Percentiles rank a stretch among this genome's conserved stretches.
Evolutionary conservation across 2,797 vertebrate species (phyloP).

Genomic region (Ispidina picta): DNA sequence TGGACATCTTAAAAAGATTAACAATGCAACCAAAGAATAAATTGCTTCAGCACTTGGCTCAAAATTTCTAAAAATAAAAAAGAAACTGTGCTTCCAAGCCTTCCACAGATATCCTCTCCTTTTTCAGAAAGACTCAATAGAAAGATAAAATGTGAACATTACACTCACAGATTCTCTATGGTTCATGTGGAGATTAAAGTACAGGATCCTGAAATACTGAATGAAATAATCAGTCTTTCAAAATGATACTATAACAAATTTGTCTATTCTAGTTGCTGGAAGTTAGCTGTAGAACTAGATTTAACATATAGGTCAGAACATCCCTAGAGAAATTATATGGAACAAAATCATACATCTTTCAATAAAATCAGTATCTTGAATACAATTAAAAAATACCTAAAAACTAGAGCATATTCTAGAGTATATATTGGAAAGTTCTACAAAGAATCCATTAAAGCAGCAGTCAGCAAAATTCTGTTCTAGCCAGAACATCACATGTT

Average conservation of each 20-base stretch:
- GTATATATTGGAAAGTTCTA: neutral
- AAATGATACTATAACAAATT: slow-evolving; percentile 4
- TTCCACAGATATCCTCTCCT: neutral
- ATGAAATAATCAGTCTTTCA: slow-evolving; percentile 37
- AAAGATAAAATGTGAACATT: slow-evolving; percentile 19
- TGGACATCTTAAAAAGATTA: neutral
- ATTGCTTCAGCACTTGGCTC: neutral
- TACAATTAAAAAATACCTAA: neutral
- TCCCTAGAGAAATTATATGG: neutral
- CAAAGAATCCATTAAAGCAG: neutral
- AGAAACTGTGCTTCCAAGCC: neutral
- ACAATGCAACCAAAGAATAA: neutral
- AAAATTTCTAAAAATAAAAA: neutral
- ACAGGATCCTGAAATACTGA: neutral
- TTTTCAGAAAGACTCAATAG: neutral
- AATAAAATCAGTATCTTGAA: neutral
- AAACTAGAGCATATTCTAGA: neutral
- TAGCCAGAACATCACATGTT: neutral
- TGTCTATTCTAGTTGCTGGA: neutral
- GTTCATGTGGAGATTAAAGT: slow-evolving; percentile 16
- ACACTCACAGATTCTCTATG: neutral
- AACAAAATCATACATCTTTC: neutral
- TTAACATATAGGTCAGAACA: neutral
- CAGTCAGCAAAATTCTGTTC: neutral
- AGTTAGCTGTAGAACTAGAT: slow-evolving; percentile 15